phyloP scores from a whole-genome alignment of 2,797 vertebrate genomes.

The Melanotaenia trifasciata region DNA sequence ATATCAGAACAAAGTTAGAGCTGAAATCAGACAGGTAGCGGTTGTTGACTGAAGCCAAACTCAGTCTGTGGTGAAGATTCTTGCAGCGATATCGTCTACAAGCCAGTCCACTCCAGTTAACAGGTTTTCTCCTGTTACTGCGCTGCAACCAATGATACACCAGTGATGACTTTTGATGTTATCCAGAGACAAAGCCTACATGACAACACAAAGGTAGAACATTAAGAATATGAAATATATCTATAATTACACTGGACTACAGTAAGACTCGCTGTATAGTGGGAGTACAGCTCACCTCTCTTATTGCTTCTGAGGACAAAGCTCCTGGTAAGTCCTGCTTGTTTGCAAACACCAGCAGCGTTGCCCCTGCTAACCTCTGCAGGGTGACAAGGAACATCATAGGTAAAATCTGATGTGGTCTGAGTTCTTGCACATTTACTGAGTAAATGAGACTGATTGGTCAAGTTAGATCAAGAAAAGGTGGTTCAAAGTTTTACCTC shows the following conservation, averaged over 20 bases:
- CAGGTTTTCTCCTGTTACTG: slow-evolving; percentile 90
- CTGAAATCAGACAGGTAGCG: background rate
- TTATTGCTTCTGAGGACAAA: slow-evolving; percentile 70
- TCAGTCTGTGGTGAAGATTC: slow-evolving; percentile 89
- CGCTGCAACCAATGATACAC: slow-evolving; percentile 92
- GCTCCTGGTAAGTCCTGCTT: slow-evolving; percentile 76
- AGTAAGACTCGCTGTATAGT: fast-evolving
- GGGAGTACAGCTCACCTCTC: slow-evolving; percentile 43
- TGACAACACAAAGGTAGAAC: background rate
- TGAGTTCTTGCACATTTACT: background rate
- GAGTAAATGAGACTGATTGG: background rate
- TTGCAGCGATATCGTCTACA: slow-evolving; percentile 88
- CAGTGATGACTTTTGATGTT: slow-evolving; percentile 91
- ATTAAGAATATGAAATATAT: background rate
- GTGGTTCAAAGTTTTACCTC: slow-evolving; percentile 79
- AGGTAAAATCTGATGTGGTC: too few relatives aligned
- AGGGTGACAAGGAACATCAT: too few relatives aligned
- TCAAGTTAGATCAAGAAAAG: background rate
- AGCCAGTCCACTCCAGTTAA: slow-evolving; percentile 90
- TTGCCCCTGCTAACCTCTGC: slow-evolving; percentile 91
- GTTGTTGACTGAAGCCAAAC: background rate
- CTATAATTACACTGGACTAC: background rate
- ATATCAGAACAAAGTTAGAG: background rate
- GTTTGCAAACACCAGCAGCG: slow-evolving; percentile 91
- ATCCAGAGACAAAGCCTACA: slow-evolving; percentile 86